These are phyloP conservation scores for Cosmorhoe ocellata DNA, from an alignment of 2,888 invertebrate genomes.

Conservation along the genomic window DNA sequence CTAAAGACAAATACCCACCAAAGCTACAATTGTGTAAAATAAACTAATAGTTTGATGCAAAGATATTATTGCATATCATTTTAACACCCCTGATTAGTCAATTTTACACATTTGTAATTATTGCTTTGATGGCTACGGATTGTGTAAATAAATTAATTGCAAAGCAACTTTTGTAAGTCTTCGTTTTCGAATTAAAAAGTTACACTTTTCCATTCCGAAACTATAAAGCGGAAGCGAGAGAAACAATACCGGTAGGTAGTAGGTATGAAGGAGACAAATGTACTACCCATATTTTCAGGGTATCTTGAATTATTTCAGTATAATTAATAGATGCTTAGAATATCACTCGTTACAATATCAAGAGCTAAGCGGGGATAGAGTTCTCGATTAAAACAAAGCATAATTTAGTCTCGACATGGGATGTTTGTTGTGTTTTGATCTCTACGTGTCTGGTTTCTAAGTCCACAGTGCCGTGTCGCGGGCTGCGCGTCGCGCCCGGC, in stretches of 20 bases:
- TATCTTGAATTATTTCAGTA: too few species aligned
- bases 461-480: constrained; percentile 25
- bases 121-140: neutral
- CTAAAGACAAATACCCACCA: too few species aligned
- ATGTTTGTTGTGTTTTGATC: constrained; percentile 10
- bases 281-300: too few species aligned
- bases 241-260: constrained; percentile 12
- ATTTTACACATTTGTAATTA: too few species aligned
- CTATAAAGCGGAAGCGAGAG: constrained; percentile 9
- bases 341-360: constrained; percentile 4
- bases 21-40: too few species aligned
- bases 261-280: neutral
- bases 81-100: too few species aligned
- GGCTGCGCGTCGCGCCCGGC: constrained; percentile 21
- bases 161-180: neutral
- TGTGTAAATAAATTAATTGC: neutral
- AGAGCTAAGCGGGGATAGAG: neutral
- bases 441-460: constrained; percentile 22
- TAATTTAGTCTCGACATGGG: constrained; percentile 1
- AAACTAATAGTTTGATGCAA: too few species aligned
- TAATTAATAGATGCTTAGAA: neutral
- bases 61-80: too few species aligned
- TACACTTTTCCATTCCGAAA: constrained; percentile 6
- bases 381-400: neutral
- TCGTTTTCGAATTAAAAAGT: constrained; percentile 10